phyloP scores from a whole-genome alignment of 2,113 vertebrate species.

The Eudyptes chrysolophus region DNA sequence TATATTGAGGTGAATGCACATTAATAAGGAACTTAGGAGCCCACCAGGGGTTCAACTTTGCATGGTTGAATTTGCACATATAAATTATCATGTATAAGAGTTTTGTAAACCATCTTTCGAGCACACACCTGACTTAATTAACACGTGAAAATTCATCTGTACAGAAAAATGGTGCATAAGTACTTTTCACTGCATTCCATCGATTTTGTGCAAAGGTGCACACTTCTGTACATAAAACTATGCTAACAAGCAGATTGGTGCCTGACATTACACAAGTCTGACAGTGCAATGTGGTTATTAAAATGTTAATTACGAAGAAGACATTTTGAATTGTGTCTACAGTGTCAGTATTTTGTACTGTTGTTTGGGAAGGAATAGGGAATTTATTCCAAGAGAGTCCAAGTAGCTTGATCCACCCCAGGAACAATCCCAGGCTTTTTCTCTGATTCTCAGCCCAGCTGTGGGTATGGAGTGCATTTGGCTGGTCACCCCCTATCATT shows the following conservation, averaged over 20 bases:
- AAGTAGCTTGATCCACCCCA: not conserved
- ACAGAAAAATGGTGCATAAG: not conserved
- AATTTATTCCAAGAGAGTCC: not conserved
- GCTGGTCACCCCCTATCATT: not conserved
- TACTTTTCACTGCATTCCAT: not conserved
- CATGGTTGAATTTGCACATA: not conserved
- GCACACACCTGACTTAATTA: not conserved
- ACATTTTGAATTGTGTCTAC: not conserved
- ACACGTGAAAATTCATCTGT: not conserved
- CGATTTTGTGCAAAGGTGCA: not conserved
- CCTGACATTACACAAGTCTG: not conserved
- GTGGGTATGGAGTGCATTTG: not conserved
- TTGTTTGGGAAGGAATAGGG: not conserved
- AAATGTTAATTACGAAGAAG: not conserved
- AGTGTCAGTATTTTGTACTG: not conserved
- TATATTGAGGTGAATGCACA: not conserved
- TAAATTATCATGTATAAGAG: too few species aligned
- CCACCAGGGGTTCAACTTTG: not conserved
- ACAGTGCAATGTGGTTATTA: not conserved
- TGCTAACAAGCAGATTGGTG: not conserved
- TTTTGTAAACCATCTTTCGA: not conserved
- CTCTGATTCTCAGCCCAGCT: not conserved
- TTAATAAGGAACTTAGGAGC: not conserved
- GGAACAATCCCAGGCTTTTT: not conserved
- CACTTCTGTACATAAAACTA: too few species aligned